Evolutionary conservation across 2,888 invertebrate genomes (phyloP).

Genomic region (Lucinisca nassula): DNA sequence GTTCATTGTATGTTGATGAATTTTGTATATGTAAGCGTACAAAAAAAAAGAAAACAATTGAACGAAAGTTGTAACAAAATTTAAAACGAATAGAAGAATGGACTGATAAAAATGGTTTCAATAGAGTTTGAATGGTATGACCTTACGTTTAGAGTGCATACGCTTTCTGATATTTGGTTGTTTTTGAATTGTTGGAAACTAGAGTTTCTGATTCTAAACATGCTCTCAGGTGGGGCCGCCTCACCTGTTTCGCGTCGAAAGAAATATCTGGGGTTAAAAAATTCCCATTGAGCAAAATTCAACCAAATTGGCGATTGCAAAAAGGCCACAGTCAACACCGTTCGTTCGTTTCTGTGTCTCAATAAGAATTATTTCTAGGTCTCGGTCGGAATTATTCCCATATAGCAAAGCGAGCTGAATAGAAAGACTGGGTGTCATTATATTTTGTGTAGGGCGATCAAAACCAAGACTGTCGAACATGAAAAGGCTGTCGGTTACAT

Average conservation of each 20-base stretch:
- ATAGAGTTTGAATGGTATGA: background rate
- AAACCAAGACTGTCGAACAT: slow-evolving; percentile 34
- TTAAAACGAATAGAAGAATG: too few relatives aligned
- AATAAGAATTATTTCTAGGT: background rate
- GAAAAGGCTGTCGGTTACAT: background rate
- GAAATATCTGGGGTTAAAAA: background rate
- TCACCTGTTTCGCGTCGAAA: background rate
- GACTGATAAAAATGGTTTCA: too few relatives aligned
- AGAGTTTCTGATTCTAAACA: background rate
- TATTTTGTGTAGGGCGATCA: background rate
- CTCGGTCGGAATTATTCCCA: background rate
- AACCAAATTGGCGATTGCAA: slow-evolving; percentile 16
- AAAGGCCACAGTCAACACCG: slow-evolving; percentile 20
- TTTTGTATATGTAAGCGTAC: too few relatives aligned
- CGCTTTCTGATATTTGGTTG: background rate
- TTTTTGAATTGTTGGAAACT: background rate
- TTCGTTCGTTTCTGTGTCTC: slow-evolving; percentile 10
- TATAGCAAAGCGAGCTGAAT: slow-evolving; percentile 20
- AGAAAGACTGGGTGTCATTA: slow-evolving; percentile 22
- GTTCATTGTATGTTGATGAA: too few relatives aligned
- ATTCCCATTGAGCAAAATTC: background rate
- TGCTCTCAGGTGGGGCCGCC: background rate
- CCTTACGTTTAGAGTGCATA: background rate
- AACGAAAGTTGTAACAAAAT: too few relatives aligned
- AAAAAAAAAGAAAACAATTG: too few relatives aligned